Evolutionary conservation across 1,140 invertebrate species (phyloP), one percentile per base, ranked within the genome.

Genomic region (Leptopilina clavipes): DNA sequence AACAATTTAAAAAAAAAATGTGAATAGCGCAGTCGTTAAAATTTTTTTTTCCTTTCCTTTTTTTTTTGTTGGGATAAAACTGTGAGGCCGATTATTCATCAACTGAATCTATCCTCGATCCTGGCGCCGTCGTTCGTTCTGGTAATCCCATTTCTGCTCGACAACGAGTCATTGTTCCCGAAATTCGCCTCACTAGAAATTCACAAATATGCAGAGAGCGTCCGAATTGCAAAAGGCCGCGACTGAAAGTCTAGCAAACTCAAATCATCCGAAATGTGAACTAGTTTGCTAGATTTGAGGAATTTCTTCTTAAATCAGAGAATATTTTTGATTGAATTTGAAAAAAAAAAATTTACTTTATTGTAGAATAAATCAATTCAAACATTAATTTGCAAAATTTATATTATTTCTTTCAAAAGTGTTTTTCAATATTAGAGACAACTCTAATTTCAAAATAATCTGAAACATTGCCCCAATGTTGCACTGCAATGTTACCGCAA

Each of bases 101-200:
- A 31, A 65, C 22, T 31, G 59, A 65, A 22, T 25, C 25, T 65
- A 22, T 65, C 12, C 59, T 65, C 59, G 25, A 65, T 65, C 59
- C 59, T 65, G 19, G 56, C 59, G 59, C 59, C 71, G 45, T 43
- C 71, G 45, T 43, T 71, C 10, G n/a, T 52, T 40, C 71, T 73
- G 52, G 75, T 76, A 76, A 76, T 76, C 54, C 71, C 45, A 76
- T 72, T 72, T 76, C 71, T 59, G 71, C 45, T 76, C 71, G 71
- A 72, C 71, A 54, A 76, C 71, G 54, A 76, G 71, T 76, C 71
- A 76, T 76, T 72, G 71, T 72, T 76, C 75, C 17, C 45, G 71
- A 72, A 76, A 76, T 76, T 76, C 52, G 17, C 7, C 19, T 37
- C 71, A 25, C 22, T 70, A 37, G 75, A 72, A 48, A 70, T 37